phyloP scores from a whole-genome alignment of 2,888 invertebrate genomes.

The Camptogramma bilineatum region DNA sequence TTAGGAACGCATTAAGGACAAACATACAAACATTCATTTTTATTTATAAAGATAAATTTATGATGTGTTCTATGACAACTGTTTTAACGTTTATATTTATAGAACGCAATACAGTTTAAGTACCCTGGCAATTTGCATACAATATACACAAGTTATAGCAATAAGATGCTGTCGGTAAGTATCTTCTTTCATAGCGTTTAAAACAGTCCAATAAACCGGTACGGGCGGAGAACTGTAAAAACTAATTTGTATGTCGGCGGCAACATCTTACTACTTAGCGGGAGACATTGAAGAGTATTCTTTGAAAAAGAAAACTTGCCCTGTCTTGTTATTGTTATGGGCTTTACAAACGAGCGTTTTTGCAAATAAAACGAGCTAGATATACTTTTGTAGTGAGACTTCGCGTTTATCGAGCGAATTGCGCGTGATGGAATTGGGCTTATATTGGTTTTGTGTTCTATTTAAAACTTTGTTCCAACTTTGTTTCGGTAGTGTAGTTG shows the following conservation, averaged over 20 bases:
- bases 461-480: neutral
- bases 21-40: too few relatives aligned
- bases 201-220: constrained; percentile 5
- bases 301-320: constrained; percentile 50
- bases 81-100: too few relatives aligned
- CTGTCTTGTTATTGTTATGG: constrained; percentile 57
- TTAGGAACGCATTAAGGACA: too few relatives aligned
- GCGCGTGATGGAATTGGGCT: constrained; percentile 18
- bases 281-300: constrained; percentile 51
- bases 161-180: neutral
- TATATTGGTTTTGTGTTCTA: constrained; percentile 3
- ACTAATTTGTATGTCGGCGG: constrained; percentile 59
- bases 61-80: too few relatives aligned
- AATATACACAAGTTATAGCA: neutral
- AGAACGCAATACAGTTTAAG: too few relatives aligned
- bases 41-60: too few relatives aligned
- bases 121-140: neutral
- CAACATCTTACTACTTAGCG: constrained; percentile 48
- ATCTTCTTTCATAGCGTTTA: constrained; percentile 9
- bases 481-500: neutral
- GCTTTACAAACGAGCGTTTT: constrained; percentile 44
- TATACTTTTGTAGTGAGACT: constrained; percentile 7
- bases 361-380: constrained; percentile 11
- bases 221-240: constrained; percentile 33
- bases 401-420: constrained; percentile 7